These are phyloP conservation scores for Crematogaster levior DNA, from an alignment of 2,888 invertebrate genomes.

Conservation along the genomic window DNA sequence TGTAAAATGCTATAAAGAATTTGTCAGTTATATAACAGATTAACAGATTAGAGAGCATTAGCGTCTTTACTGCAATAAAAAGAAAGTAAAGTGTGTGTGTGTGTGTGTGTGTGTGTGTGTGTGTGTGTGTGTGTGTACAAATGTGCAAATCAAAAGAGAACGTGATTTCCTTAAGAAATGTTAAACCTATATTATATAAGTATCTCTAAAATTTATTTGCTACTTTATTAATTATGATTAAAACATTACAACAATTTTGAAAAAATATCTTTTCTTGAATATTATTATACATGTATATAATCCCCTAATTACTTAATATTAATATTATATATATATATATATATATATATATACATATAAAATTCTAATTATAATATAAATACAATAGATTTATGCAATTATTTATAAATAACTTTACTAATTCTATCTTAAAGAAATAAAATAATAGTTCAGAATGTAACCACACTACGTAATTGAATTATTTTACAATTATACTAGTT, in stretches of 20 bases:
- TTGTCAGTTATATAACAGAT: neutral
- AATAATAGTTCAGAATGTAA: too few species aligned
- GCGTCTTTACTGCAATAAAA: neutral
- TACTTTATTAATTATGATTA: neutral
- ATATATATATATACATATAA: too few species aligned
- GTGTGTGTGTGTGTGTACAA: too few species aligned
- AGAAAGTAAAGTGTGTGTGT: slow-evolving; percentile 8
- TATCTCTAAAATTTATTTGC: neutral
- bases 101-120: too few species aligned
- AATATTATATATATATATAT: too few species aligned
- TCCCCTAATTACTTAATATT: too few species aligned
- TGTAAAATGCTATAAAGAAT: neutral
- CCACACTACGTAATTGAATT: too few species aligned
- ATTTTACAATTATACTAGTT: too few species aligned
- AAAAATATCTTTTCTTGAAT: too few species aligned
- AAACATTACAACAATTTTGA: neutral
- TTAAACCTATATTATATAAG: neutral
- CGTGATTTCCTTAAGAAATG: neutral
- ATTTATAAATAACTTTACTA: neutral
- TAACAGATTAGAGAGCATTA: slow-evolving; percentile 9
- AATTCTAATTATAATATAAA: slow-evolving; percentile 16
- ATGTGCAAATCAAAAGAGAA: neutral
- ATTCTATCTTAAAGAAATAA: neutral
- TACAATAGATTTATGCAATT: neutral
- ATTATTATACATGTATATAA: too few species aligned